Percentiles rank a stretch among this genome's conserved stretches.
phyloP scores from a whole-genome alignment of 1,140 invertebrate genomes.

The Atta colombica region DNA sequence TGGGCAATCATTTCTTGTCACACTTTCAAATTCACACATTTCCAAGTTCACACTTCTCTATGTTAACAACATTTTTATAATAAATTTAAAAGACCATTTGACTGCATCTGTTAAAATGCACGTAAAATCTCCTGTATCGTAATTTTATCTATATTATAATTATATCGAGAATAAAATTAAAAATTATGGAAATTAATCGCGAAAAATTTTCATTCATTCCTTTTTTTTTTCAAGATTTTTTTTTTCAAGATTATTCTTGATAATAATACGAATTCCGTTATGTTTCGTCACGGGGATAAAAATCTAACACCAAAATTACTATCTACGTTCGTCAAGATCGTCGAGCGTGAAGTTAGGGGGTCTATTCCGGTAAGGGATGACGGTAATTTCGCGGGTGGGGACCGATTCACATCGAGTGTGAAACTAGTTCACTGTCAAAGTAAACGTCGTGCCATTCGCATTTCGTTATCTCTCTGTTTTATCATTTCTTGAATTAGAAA shows the following conservation, averaged over 20 bases:
- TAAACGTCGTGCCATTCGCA: conserved; percentile 33
- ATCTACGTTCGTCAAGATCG: conserved; percentile 5
- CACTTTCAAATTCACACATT: background rate
- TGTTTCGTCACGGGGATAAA: conserved; percentile 33
- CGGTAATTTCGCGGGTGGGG: conserved; percentile 69
- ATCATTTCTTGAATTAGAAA: conserved; percentile 50
- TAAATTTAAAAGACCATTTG: background rate
- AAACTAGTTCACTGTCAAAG: conserved; percentile 56
- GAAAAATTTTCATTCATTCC: background rate
- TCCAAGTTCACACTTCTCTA: no score
- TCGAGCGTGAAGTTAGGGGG: conserved; percentile 61
- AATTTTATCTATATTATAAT: background rate
- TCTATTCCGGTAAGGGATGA: conserved; percentile 67
- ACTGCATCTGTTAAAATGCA: no score
- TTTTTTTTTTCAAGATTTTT: conserved; percentile 18
- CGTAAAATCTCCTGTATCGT: background rate
- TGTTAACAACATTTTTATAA: background rate
- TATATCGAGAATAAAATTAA: background rate
- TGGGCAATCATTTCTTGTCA: background rate
- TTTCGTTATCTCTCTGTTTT: conserved; percentile 38
- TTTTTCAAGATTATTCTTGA: conserved; percentile 11
- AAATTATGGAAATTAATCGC: background rate
- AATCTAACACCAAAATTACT: conserved; percentile 55
- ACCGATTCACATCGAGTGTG: conserved; percentile 1
- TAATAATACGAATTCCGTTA: conserved; percentile 20